Evolutionary conservation across 2,888 invertebrate genomes (phyloP).

Genomic region (Leptinotarsa tumamoca): DNA sequence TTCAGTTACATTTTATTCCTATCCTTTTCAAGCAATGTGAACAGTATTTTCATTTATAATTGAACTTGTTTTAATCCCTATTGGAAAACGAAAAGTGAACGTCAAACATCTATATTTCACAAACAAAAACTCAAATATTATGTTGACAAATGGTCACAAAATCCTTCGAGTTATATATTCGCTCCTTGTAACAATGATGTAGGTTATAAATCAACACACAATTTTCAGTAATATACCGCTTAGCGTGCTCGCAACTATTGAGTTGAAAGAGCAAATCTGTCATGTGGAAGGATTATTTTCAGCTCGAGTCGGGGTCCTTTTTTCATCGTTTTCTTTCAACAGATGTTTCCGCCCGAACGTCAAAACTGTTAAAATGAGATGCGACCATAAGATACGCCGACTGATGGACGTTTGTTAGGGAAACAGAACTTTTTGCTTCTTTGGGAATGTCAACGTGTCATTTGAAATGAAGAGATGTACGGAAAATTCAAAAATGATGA

Average conservation of each 20-base stretch:
- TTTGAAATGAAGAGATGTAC: background rate
- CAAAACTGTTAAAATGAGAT: conserved; percentile 25
- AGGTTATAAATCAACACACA: background rate
- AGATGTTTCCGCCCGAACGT: conserved; percentile 25
- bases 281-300: conserved; percentile 6
- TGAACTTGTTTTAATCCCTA: too few species aligned
- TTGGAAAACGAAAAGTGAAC: too few species aligned
- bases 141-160: too few species aligned
- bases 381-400: background rate
- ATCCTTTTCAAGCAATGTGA: too few species aligned
- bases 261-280: conserved; percentile 10
- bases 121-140: too few species aligned
- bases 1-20: too few species aligned
- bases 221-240: conserved; percentile 2
- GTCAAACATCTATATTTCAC: too few species aligned
- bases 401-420: conserved; percentile 13
- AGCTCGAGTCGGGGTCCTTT: background rate
- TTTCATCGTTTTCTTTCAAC: conserved; percentile 20
- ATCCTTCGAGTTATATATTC: background rate
- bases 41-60: too few species aligned
- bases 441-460: conserved; percentile 23
- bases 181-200: background rate
- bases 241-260: background rate
- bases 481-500: background rate
- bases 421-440: conserved; percentile 21